These are phyloP conservation scores for Elysia chlorotica DNA, from an alignment of 1,140 invertebrate genomes.

Conservation along the genomic window DNA sequence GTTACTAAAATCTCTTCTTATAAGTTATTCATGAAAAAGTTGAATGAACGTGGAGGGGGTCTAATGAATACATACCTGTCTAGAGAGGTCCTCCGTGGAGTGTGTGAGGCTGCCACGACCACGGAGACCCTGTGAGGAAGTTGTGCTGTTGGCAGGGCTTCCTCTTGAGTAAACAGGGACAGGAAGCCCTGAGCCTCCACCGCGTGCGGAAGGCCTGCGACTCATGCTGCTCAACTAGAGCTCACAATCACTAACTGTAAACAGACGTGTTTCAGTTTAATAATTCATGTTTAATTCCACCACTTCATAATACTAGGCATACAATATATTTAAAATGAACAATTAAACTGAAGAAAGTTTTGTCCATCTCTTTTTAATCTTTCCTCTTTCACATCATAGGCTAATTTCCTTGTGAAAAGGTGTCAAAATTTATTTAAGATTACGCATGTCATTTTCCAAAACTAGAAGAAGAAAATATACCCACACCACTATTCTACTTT, in stretches of 20 bases:
- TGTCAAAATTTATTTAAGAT: too few species aligned
- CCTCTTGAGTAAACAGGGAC: constrained; percentile 42
- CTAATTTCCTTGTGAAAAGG: too few species aligned
- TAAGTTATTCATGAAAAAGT: too few species aligned
- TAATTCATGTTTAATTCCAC: not conserved
- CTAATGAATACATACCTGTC: constrained; percentile 21
- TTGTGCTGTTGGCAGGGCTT: constrained; percentile 38
- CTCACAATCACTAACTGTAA: not conserved
- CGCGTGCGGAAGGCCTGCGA: constrained; percentile 34
- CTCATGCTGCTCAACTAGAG: constrained; percentile 13
- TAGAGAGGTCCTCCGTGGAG: constrained; percentile 49
- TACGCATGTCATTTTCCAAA: too few species aligned
- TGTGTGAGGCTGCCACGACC: constrained; percentile 34
- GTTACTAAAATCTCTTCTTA: too few species aligned
- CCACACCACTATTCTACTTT: too few species aligned
- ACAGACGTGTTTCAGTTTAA: not conserved
- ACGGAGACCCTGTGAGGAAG: constrained; percentile 26
- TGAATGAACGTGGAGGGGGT: too few species aligned
- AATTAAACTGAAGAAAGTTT: too few species aligned
- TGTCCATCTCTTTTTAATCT: too few species aligned
- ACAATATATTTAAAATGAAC: not conserved
- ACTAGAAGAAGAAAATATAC: too few species aligned
- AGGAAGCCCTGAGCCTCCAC: constrained; percentile 43
- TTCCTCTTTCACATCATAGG: not conserved
- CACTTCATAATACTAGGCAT: not conserved